Percentiles rank a stretch among this genome's conserved stretches.
Conservation (phyloP, 2,888 invertebrate species). For the Leptura quadrifasciata region DNA sequence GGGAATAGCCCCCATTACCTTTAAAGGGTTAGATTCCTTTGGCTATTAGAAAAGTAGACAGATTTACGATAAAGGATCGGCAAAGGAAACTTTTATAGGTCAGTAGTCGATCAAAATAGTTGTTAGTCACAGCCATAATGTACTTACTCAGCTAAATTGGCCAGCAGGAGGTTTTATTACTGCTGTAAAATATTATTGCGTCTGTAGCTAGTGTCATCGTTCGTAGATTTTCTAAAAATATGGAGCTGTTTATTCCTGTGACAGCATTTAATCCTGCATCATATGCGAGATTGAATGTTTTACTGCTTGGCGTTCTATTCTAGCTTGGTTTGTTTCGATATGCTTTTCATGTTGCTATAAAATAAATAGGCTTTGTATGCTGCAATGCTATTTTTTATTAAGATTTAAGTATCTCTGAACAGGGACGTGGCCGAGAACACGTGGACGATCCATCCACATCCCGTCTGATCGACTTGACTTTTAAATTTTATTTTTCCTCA, state of each 20-base stretch:
- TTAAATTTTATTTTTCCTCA: no score
- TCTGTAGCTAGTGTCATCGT: not conserved
- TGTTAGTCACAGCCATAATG: slow-evolving; percentile 47
- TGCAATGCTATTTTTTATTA: no score
- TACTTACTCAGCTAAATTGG: slow-evolving; percentile 47
- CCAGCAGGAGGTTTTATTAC: slow-evolving; percentile 41
- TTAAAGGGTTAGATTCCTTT: slow-evolving; percentile 42
- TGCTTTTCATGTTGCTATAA: not conserved
- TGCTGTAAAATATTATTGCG: slow-evolving; percentile 30
- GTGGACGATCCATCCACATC: no score
- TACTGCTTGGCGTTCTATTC: not conserved
- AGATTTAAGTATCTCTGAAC: no score
- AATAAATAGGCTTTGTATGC: no score
- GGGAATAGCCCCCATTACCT: slow-evolving; percentile 38
- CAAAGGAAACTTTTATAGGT: slow-evolving; percentile 61
- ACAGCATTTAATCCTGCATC: not conserved
- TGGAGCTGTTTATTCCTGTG: not conserved
- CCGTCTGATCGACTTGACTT: no score
- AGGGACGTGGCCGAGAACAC: no score
- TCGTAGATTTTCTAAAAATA: not conserved
- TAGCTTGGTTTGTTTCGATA: not conserved
- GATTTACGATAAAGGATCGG: slow-evolving; percentile 58
- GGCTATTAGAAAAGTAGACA: slow-evolving; percentile 58
- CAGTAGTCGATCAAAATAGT: slow-evolving; percentile 59
- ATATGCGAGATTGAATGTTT: not conserved